Conservation (phyloP, 2,797 vertebrate genomes). For the Liasis olivaceus region DNA sequence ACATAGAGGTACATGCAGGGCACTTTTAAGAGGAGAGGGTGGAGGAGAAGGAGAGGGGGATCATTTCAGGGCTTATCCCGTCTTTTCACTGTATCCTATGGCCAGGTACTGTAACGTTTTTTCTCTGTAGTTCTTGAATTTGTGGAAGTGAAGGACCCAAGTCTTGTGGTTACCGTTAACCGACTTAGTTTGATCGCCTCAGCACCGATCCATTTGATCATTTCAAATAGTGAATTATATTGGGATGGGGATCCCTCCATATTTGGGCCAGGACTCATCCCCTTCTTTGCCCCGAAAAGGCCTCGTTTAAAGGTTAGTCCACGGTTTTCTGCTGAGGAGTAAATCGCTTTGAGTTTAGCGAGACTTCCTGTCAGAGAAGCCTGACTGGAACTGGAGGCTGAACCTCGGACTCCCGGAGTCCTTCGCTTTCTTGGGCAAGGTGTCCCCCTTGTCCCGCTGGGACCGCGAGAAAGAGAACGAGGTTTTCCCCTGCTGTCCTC, state of each 20-base stretch:
- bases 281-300: neutral
- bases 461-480: neutral
- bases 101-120: neutral
- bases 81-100: neutral
- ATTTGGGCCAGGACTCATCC: neutral
- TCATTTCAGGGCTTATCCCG: neutral
- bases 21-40: neutral
- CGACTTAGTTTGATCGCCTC: neutral
- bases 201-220: neutral
- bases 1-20: neutral
- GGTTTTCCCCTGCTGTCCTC: neutral
- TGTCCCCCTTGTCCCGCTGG: no score
- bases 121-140: neutral
- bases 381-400: neutral
- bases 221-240: neutral
- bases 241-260: neutral
- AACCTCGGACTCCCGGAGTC: neutral
- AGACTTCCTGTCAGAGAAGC: neutral
- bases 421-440: no score
- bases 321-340: no score
- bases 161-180: neutral
- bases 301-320: neutral
- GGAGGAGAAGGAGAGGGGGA: neutral
- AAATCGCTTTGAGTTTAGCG: neutral
- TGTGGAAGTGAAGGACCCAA: neutral